Evolutionary conservation across 2,113 vertebrate species (phyloP), one percentile per base, ranked within the genome.

Genomic region (Myrmecophaga tridactyla): DNA sequence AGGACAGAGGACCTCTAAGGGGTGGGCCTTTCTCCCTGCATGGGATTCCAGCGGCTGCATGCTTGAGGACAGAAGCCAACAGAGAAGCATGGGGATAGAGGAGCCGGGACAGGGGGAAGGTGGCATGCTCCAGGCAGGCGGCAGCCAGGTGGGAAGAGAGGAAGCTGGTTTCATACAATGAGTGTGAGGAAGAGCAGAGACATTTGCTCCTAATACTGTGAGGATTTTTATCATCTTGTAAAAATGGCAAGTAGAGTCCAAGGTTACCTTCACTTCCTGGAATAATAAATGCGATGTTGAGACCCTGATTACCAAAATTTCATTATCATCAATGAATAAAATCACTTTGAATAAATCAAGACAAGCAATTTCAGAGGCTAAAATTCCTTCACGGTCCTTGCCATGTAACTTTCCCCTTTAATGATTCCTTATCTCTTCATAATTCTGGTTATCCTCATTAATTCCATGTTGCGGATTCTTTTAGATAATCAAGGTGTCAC

Each of bases 401-500:
- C 36, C 92, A 81, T 8, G 89, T 53, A 93, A 90, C 86, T 91
- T 95, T 90, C 89, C 80, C 43, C 63, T 95, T 86, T 86, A 85
- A 92, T 97, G 29, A 78, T 96, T 72, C 91, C 70, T 92, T 41
- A 17, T 69, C 72, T 76, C 87, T 95, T 82, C 93, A 60, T 34
- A 89, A 53, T 43, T 83, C 94, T 95, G 88, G 80, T 94, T 94
- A 69, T 89, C 56, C 94, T 96, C 87, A 86, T 95, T 95, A 96
- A 96, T 90, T 95, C 89, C 56, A 13, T n/a, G 67, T 70, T 69
- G 94, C n/a, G 48, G 89, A 58, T 82, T 96, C 83, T 91, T 92
- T 96, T 60, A 85, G 96, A 89, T 95, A 97, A 97, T 96, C 94
- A 96, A 94, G 96, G 95, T 97, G 97, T 97, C 96, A 97, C 92